Conservation (phyloP, 2,113 vertebrate species). For the Rhombomys opimus region DNA sequence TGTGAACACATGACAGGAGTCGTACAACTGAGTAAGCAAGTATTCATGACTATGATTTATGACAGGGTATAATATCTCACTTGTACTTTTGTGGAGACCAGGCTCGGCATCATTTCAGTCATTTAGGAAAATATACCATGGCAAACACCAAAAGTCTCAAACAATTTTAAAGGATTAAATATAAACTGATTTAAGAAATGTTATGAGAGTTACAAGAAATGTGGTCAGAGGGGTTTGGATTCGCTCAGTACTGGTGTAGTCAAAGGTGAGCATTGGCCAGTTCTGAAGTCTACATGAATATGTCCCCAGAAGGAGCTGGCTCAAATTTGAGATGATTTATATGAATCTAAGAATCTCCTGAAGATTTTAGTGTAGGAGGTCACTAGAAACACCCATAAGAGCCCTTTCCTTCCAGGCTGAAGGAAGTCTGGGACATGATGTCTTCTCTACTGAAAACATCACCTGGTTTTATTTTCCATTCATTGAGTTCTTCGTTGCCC, state of each 20-base stretch:
- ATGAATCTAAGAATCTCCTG: background rate
- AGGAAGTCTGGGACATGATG: background rate
- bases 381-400: background rate
- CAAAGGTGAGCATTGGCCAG: background rate
- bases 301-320: background rate
- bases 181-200: background rate
- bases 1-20: background rate
- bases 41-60: background rate
- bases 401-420: background rate
- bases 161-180: background rate
- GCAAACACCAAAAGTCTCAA: background rate
- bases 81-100: background rate
- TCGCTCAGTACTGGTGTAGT: background rate
- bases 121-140: background rate
- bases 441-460: background rate
- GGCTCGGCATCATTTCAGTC: background rate
- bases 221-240: background rate
- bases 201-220: background rate
- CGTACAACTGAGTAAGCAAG: background rate
- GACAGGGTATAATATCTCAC: background rate
- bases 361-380: background rate
- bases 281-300: background rate
- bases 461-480: background rate
- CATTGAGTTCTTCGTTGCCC: background rate
- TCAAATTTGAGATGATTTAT: background rate